Conservation (phyloP, 2,113 vertebrate species). For the Brienomyrus longianalis region DNA sequence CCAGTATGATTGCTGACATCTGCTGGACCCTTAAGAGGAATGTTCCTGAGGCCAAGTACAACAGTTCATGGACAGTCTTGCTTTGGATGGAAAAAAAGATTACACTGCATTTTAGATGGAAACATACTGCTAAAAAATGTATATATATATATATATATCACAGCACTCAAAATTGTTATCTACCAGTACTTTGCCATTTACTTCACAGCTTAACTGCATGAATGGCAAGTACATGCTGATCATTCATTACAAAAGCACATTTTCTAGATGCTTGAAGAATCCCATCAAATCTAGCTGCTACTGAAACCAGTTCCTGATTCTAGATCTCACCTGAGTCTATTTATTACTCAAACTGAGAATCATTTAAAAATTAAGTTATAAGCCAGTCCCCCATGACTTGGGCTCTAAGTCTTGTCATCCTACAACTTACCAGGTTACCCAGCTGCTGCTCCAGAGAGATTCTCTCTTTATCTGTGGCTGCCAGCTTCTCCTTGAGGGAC, state of each 20-base stretch:
- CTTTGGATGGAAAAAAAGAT: neutral
- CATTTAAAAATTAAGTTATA: neutral
- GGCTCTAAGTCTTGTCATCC: neutral
- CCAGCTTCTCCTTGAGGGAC: constrained; percentile 69
- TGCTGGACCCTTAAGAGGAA: neutral
- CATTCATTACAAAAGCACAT: neutral
- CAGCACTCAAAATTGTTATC: neutral
- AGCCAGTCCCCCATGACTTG: neutral
- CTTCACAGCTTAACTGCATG: neutral
- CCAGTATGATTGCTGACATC: neutral
- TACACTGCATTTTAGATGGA: neutral
- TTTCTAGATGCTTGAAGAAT: neutral
- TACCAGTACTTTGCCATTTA: neutral
- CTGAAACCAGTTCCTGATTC: neutral
- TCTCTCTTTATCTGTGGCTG: constrained; percentile 67
- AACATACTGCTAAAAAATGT: neutral
- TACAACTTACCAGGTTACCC: constrained; percentile 71
- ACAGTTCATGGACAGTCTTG: neutral
- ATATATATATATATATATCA: neutral
- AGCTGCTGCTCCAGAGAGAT: constrained; percentile 73
- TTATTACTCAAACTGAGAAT: neutral
- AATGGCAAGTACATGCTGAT: neutral
- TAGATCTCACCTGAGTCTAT: neutral
- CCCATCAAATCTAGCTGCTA: neutral
- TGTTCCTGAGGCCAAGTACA: neutral